Percentiles rank a stretch among this genome's conserved stretches.
These are phyloP conservation scores for Kuschelorhynchus macadamiae DNA, from an alignment of 2,888 invertebrate genomes.

Conservation along the genomic window DNA sequence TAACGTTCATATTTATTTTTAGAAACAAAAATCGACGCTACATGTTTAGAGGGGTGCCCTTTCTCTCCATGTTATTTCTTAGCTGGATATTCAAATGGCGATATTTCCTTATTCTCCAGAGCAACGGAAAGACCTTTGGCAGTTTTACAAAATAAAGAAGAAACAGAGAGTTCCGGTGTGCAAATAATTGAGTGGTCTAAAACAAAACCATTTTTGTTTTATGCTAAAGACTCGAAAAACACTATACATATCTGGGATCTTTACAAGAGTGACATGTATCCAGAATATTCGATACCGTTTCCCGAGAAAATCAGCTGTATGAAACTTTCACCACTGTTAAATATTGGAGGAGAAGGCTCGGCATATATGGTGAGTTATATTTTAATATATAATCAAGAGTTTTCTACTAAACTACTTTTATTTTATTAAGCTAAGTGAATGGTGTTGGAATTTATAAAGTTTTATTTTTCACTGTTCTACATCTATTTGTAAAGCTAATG, in stretches of 20 bases:
- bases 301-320: slow-evolving; percentile 67
- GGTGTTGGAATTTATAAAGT: no score
- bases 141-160: slow-evolving; percentile 62
- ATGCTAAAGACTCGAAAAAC: slow-evolving; percentile 68
- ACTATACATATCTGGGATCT: slow-evolving; percentile 73
- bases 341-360: slow-evolving; percentile 55
- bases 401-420: not conserved
- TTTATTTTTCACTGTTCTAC: no score
- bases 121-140: slow-evolving; percentile 67
- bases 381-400: not conserved
- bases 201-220: slow-evolving; percentile 71
- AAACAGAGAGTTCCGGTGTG: slow-evolving; percentile 61
- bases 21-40: slow-evolving; percentile 61
- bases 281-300: slow-evolving; percentile 68
- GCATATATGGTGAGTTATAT: slow-evolving; percentile 68
- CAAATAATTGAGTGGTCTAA: slow-evolving; percentile 71
- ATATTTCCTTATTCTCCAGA: slow-evolving; percentile 69
- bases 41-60: slow-evolving; percentile 70
- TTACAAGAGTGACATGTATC: slow-evolving; percentile 70
- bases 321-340: slow-evolving; percentile 66
- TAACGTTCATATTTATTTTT: no score
- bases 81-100: slow-evolving; percentile 71
- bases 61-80: slow-evolving; percentile 70
- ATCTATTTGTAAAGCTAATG: no score
- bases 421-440: no score